Percentiles rank a stretch among this genome's conserved stretches.
Evolutionary conservation across 2,888 invertebrate genomes (phyloP).

Genomic region (Campoplex capitator): DNA sequence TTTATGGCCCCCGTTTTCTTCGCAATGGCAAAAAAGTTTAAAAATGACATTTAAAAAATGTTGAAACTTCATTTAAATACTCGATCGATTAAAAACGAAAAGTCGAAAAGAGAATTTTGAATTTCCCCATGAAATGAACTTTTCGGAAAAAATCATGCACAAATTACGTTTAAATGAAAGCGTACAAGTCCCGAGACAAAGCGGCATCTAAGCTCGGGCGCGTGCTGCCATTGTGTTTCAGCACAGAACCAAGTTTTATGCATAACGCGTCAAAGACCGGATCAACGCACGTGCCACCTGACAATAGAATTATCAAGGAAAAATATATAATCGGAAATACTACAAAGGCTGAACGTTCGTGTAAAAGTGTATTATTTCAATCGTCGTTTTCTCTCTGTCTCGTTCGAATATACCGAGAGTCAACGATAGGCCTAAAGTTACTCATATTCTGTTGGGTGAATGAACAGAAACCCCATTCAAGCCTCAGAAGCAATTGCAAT

Average conservation of each 20-base stretch:
- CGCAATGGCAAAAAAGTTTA: neutral
- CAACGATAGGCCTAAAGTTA: neutral
- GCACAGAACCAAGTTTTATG: conserved; percentile 1
- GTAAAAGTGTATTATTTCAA: conserved; percentile 1
- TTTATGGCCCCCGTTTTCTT: neutral
- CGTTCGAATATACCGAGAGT: neutral
- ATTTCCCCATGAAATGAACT: neutral
- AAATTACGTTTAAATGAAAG: neutral
- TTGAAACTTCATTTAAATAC: neutral
- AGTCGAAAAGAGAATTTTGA: neutral
- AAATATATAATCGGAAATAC: conserved; percentile 10
- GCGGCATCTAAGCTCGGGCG: conserved; percentile 1
- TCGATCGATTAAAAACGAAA: neutral
- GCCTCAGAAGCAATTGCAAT: conserved; percentile 37
- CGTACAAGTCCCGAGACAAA: conserved; percentile 15
- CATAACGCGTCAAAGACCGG: conserved; percentile 12
- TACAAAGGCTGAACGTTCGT: conserved; percentile 25
- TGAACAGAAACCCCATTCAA: conserved; percentile 34
- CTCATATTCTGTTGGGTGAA: conserved; percentile 23
- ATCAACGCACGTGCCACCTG: conserved; percentile 31
- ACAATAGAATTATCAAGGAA: conserved; percentile 4
- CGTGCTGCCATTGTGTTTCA: conserved; percentile 30
- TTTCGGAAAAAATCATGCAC: neutral
- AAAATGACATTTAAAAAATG: neutral
- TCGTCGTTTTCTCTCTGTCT: neutral